Base-by-base conservation (phyloP, 1,140 invertebrate genomes). In the Drosophila serrata region DNA sequence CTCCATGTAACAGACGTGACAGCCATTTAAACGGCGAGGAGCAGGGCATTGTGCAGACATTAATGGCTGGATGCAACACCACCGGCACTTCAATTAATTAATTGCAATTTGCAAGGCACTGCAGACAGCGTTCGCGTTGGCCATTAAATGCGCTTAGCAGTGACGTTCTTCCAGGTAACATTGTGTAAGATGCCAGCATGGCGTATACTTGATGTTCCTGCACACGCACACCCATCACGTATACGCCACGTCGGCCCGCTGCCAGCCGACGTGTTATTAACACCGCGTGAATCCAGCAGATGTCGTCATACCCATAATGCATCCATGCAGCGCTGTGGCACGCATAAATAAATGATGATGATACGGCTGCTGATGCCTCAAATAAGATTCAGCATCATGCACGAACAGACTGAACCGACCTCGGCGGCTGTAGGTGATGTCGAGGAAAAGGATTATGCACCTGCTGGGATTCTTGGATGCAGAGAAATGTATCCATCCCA, bases 61-160 rank as follows among this genome's bases (percentile, higher is more conserved):
- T 84, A 84, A 84, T 84, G 67, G 53, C 43, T 59, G 75, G 61
- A 37, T 42, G 51, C 78, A 45, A 63, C 68, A 69, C 49, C 55
- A 64, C 64, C 81, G 70, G 85, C 81, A 90, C 85, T 90, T 90
- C 85, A 90, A 90, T 90, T 90, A 90, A 90, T 90, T 90, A 90
- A 90, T 90, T 85, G 85, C 85, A 90, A 90, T 90, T 90, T 90
- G 86, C 75, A 80, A 79, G 80, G 65, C 69, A 60, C 69, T 62
- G 65, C 81, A 80, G 60, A 56, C 60, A 55, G 65, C 42, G 62
- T 53, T 37, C 46, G 65, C 46, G 65, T 67, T 79, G 82, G 62
- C 82, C 69, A 59, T 72, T 72, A 72, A 70, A 81, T 51, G 81
- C 62, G 64, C 69, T 74, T 77, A 79, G 57, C 31, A 72, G 76